Percentiles rank a stretch among this genome's conserved stretches.
Evolutionary conservation across 2,797 vertebrate genomes (phyloP).

Genomic region (Sparidentex hasta): DNA sequence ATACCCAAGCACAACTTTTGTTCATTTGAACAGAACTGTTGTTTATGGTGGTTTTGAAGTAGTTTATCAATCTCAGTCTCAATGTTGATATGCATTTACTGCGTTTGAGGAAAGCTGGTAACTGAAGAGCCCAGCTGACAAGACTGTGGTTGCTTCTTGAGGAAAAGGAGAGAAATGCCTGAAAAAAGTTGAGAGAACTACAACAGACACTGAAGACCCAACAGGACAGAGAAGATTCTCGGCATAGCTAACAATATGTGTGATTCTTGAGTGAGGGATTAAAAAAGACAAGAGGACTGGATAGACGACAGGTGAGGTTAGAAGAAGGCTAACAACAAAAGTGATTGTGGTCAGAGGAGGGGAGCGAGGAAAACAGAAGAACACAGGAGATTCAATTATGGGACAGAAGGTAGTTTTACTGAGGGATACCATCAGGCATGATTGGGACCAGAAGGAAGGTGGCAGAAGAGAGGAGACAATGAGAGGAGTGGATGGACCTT

Average conservation of each 20-base stretch:
- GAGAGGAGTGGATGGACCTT: slow-evolving; percentile 7
- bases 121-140: slow-evolving; percentile 31
- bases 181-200: slow-evolving; percentile 31
- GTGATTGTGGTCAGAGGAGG: slow-evolving; percentile 57
- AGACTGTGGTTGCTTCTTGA: slow-evolving; percentile 23
- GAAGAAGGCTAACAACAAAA: slow-evolving; percentile 51
- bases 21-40: background rate
- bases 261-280: slow-evolving; percentile 40
- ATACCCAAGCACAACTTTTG: background rate
- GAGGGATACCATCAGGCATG: slow-evolving; percentile 36
- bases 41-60: background rate
- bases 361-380: slow-evolving; percentile 32
- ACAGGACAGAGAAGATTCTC: slow-evolving; percentile 9
- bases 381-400: slow-evolving; percentile 56
- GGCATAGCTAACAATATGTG: slow-evolving; percentile 20
- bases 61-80: background rate
- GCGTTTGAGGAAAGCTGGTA: background rate
- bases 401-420: slow-evolving; percentile 41
- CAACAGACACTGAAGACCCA: slow-evolving; percentile 12
- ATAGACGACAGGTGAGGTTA: slow-evolving; percentile 39
- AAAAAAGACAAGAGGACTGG: slow-evolving; percentile 39
- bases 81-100: background rate
- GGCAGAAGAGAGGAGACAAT: slow-evolving; percentile 21
- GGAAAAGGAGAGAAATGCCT: slow-evolving; percentile 26
- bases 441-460: slow-evolving; percentile 35